Conservation (phyloP, 2,113 vertebrate species). For the Leiothrix lutea region DNA sequence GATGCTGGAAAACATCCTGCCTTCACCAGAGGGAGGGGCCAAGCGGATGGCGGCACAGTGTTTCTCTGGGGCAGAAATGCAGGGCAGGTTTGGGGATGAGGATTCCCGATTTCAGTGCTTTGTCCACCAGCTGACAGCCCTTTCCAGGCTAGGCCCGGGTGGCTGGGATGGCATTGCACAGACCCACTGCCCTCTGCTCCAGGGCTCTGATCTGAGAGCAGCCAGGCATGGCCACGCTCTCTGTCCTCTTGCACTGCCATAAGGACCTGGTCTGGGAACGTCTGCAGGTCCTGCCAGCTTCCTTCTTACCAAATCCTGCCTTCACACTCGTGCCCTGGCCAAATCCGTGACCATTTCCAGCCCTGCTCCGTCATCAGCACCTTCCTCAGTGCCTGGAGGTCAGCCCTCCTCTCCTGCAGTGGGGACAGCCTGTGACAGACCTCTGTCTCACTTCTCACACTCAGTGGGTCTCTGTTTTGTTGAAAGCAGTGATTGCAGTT, state of each 20-base stretch:
- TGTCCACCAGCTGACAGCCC: background rate
- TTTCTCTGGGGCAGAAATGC: background rate
- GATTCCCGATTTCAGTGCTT: background rate
- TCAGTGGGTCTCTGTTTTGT: background rate
- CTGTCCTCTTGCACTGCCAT: background rate
- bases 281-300: background rate
- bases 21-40: background rate
- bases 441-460: background rate
- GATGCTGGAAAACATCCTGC: background rate
- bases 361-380: rapidly evolving
- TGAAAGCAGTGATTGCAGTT: conserved; percentile 1
- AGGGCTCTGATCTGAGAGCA: background rate
- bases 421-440: background rate
- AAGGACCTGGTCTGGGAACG: background rate
- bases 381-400: conserved; percentile 43
- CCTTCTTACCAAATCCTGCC: conserved; percentile 17
- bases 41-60: rapidly evolving
- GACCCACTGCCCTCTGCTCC: background rate
- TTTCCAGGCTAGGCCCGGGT: background rate
- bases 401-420: background rate
- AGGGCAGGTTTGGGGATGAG: background rate
- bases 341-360: rapidly evolving
- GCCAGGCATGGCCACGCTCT: background rate
- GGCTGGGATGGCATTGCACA: background rate
- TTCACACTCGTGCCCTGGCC: background rate